Conservation (phyloP, 30 jellyfish, hydroid and myxozoan species). For the Turritopsis dohrnii region DNA sequence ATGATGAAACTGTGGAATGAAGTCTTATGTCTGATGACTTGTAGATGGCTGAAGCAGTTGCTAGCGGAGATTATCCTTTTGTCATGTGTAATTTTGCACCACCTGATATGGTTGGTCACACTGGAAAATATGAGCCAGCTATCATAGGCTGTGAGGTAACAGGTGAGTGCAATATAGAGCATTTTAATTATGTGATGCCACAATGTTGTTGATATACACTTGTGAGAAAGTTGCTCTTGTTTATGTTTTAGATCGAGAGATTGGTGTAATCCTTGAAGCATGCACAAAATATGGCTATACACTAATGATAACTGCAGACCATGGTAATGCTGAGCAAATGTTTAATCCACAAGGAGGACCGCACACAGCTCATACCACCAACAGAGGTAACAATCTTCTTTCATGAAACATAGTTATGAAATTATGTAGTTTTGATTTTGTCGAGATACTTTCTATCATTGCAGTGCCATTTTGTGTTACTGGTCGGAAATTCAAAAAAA, state of each 20-base stretch:
- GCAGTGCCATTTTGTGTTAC: constrained; percentile 93
- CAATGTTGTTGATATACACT: no score
- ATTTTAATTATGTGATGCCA: neutral
- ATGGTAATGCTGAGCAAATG: constrained; percentile 99
- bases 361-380: constrained; percentile 95
- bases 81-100: constrained; percentile 98
- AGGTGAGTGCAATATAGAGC: constrained; percentile 55
- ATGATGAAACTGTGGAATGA: neutral
- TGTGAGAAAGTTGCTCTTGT: no score
- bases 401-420: neutral
- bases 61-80: constrained; percentile 63
- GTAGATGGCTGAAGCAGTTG: constrained; percentile 78
- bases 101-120: constrained; percentile 99
- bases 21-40: neutral
- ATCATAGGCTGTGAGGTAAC: constrained; percentile 95
- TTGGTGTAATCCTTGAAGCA: constrained; percentile 83
- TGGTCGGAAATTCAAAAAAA: constrained; percentile 51
- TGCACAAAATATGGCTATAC: constrained; percentile 86
- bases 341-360: constrained; percentile 94
- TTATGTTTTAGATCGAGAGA: constrained; percentile 45
- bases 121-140: constrained; percentile 97
- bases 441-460: neutral
- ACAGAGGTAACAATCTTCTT: constrained; percentile 56
- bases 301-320: constrained; percentile 98
- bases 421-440: neutral